Percentiles rank a stretch among this genome's conserved stretches.
These are phyloP conservation scores for Ivindomyrus marchei DNA, from an alignment of 2,113 vertebrate genomes.

Conservation along the genomic window DNA sequence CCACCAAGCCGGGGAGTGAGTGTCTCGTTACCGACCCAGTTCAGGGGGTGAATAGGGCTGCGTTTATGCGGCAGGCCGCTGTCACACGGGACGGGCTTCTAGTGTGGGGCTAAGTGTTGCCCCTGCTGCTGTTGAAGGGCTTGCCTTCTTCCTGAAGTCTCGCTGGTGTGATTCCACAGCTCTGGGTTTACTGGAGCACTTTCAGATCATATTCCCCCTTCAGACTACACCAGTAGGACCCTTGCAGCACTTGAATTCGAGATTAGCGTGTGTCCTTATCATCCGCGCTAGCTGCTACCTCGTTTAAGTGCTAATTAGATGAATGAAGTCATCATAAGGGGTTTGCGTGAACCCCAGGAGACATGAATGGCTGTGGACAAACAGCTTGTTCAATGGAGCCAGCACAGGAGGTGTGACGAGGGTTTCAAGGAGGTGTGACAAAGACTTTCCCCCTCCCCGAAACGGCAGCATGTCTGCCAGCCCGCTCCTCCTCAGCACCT, in stretches of 20 bases:
- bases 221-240: not conserved
- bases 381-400: not conserved
- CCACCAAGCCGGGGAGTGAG: not conserved
- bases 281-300: not conserved
- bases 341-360: not conserved
- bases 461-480: not conserved
- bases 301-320: not conserved
- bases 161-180: not conserved
- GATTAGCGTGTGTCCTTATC: not conserved
- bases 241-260: not conserved
- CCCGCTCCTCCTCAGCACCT: not conserved
- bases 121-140: not conserved
- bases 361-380: not conserved
- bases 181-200: not conserved
- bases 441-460: not conserved
- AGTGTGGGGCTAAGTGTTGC: not conserved
- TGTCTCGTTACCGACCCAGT: not conserved
- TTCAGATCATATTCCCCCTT: not conserved
- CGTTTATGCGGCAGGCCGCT: not conserved
- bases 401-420: not conserved
- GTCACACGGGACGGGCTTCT: not conserved
- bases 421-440: not conserved
- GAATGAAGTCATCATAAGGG: not conserved
- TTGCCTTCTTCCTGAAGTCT: not conserved
- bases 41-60: not conserved